A percentile compares a stretch with the other conserved stretches of the same genome.
Evolutionary conservation across 2,113 vertebrate genomes (phyloP).

Genomic region (Oncorhynchus mykiss): DNA sequence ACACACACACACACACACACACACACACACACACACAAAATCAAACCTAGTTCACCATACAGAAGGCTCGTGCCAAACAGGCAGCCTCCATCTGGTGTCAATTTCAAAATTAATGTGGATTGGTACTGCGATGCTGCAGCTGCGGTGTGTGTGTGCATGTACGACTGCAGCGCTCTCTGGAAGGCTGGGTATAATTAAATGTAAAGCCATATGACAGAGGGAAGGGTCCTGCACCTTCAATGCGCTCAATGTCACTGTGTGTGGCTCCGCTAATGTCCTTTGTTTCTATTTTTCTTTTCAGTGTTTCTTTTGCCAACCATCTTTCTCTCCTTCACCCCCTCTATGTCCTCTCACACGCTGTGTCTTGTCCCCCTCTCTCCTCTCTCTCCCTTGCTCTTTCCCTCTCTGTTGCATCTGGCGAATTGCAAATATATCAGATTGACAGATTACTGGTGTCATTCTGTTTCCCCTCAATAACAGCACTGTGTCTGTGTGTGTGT

Average conservation of each 20-base stretch:
- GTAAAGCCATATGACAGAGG: slow-evolving; percentile 60
- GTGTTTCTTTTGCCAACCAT: not conserved
- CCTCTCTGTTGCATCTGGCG: not conserved
- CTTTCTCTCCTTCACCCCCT: slow-evolving; percentile 12
- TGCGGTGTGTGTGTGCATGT: slow-evolving; percentile 25
- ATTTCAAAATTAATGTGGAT: slow-evolving; percentile 62
- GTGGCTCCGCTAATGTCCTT: slow-evolving; percentile 20
- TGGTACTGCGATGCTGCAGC: slow-evolving; percentile 19
- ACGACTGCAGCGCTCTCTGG: slow-evolving; percentile 40
- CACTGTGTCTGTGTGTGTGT: not conserved
- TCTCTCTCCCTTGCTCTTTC: not conserved
- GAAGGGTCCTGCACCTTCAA: slow-evolving; percentile 52
- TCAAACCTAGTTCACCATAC: not conserved
- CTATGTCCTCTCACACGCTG: too few relatives aligned
- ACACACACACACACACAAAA: not conserved
- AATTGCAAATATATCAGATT: slow-evolving; percentile 45
- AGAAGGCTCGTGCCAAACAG: slow-evolving; percentile 17
- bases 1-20: slow-evolving; percentile 6
- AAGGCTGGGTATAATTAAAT: slow-evolving; percentile 67
- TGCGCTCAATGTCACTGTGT: slow-evolving; percentile 41
- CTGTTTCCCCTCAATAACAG: slow-evolving; percentile 19
- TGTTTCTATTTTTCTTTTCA: slow-evolving; percentile 13
- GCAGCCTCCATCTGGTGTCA: slow-evolving; percentile 65
- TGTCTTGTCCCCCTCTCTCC: not conserved
- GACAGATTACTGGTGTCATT: slow-evolving; percentile 60